Evolutionary conservation across 2,797 vertebrate species (phyloP).

Genomic region (Melanotaenia pygmaea): DNA sequence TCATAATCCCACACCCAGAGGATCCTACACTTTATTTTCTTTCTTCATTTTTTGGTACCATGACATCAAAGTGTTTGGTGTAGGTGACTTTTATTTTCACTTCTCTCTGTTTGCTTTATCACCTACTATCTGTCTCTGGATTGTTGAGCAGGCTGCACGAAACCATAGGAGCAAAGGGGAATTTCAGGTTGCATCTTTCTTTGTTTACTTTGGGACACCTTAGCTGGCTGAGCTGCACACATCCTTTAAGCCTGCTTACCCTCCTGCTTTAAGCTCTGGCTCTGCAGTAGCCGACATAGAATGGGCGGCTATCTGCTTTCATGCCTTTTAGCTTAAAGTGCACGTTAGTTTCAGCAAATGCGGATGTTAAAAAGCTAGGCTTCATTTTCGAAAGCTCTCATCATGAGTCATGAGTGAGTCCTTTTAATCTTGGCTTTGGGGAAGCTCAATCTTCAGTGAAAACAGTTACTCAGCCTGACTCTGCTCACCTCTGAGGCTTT

Average conservation of each 20-base stretch:
- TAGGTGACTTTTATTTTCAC: not conserved
- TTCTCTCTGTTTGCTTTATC: not conserved
- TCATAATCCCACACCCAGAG: not conserved
- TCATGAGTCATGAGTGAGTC: slow-evolving; percentile 44
- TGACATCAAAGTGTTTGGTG: not conserved
- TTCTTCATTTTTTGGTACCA: not conserved
- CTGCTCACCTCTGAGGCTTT: slow-evolving; percentile 39
- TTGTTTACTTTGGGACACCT: slow-evolving; percentile 49
- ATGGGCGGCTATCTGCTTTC: slow-evolving; percentile 15
- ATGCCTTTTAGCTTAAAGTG: slow-evolving; percentile 33
- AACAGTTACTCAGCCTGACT: slow-evolving; percentile 24
- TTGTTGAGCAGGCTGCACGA: not conserved
- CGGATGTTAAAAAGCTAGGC: slow-evolving; percentile 39
- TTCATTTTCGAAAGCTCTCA: slow-evolving; percentile 48
- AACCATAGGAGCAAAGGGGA: not conserved
- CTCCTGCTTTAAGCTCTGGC: slow-evolving; percentile 37
- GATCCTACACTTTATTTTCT: not conserved
- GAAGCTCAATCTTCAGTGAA: slow-evolving; percentile 38
- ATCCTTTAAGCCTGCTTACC: slow-evolving; percentile 40
- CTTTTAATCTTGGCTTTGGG: slow-evolving; percentile 44
- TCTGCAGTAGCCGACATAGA: slow-evolving; percentile 20
- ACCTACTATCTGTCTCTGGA: not conserved
- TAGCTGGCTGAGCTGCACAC: slow-evolving; percentile 39
- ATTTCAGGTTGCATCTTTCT: slow-evolving; percentile 41
- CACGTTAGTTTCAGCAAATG: slow-evolving; percentile 31